phyloP scores from a whole-genome alignment of 1,140 invertebrate genomes.

The Plutomurus gul region DNA sequence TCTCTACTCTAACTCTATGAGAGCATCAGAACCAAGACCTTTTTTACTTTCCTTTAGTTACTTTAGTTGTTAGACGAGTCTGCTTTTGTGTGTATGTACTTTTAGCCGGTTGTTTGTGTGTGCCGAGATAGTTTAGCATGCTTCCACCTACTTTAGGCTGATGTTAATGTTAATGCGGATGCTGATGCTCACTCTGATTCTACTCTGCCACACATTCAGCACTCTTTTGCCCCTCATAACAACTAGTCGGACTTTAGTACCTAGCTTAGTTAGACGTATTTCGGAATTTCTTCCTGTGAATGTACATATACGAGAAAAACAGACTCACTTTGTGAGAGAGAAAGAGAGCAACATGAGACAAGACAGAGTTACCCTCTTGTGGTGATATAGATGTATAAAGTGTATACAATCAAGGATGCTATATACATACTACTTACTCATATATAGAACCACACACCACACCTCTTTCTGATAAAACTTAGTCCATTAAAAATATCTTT shows the following conservation, averaged over 20 bases:
- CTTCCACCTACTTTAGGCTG: conserved; percentile 11
- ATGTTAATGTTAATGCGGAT: not conserved
- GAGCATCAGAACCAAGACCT: not conserved
- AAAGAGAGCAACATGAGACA: too few species aligned
- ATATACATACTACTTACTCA: not conserved
- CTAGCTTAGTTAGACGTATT: too few species aligned
- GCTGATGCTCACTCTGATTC: not conserved
- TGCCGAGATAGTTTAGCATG: not conserved
- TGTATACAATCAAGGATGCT: too few species aligned
- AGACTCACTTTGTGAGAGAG: too few species aligned
- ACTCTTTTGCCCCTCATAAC: not conserved
- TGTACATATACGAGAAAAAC: too few species aligned
- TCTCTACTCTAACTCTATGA: not conserved
- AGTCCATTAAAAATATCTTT: conserved; percentile 50
- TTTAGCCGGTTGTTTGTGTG: not conserved
- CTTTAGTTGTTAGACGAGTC: not conserved
- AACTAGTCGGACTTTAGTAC: not conserved
- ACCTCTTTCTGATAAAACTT: conserved; percentile 42
- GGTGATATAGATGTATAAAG: too few species aligned
- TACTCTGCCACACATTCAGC: not conserved
- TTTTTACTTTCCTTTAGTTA: not conserved
- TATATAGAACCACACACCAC: not conserved
- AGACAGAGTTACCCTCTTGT: too few species aligned
- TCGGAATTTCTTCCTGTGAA: too few species aligned
- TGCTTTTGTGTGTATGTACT: not conserved